phyloP scores from a whole-genome alignment of 1,140 invertebrate species.

The Triops cancriformis region DNA sequence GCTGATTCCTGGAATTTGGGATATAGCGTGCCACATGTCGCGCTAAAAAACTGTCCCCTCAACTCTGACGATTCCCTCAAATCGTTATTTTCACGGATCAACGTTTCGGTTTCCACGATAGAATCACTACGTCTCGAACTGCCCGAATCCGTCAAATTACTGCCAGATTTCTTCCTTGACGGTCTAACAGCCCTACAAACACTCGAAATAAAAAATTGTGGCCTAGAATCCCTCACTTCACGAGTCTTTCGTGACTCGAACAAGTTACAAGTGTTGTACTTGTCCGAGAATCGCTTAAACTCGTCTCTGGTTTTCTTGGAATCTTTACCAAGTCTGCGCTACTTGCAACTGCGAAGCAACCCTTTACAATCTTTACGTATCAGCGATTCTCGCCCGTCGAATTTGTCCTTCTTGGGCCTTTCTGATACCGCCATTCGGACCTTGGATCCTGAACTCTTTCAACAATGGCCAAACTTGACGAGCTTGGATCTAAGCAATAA shows the following conservation, averaged over 20 bases:
- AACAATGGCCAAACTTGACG: conserved; percentile 12
- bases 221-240: not conserved
- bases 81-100: not conserved
- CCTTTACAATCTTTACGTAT: not conserved
- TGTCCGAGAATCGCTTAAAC: not conserved
- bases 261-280: not conserved
- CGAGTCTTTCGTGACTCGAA: not conserved
- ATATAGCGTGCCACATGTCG: not conserved
- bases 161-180: not conserved
- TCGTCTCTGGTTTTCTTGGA: not conserved
- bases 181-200: not conserved
- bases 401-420: conserved; percentile 15
- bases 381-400: not conserved
- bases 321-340: not conserved
- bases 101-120: not conserved
- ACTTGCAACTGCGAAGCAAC: conserved; percentile 19
- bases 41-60: not conserved
- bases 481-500: conserved; percentile 20
- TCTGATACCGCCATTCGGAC: not conserved
- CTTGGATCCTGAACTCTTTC: conserved; percentile 19
- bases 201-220: not conserved
- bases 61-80: not conserved
- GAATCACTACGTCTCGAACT: not conserved
- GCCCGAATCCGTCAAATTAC: not conserved
- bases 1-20: not conserved